Evolutionary conservation across 2,797 vertebrate genomes (phyloP), one percentile per base, ranked within the genome.

Genomic region (Peromyscus melanophrys): DNA sequence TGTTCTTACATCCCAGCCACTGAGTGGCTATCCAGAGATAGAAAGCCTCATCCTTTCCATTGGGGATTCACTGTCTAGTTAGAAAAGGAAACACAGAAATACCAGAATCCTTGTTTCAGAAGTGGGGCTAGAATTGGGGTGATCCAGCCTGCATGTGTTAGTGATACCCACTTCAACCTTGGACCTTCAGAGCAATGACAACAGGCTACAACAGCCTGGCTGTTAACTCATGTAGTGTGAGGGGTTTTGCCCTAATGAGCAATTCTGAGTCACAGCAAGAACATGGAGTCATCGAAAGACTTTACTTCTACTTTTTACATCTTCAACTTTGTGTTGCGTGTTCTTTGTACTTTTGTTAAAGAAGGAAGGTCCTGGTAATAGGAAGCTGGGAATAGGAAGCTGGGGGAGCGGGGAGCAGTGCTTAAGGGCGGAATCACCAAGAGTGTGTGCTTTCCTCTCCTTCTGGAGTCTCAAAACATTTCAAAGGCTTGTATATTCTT

Each of bases 1-100:
- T 4, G 2, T 37, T 85, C 55, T 55, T 16, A 1, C 1, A 27
- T 2, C 19, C 63, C 82, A 14, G 23, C 63, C 37, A 59, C 37
- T 52, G 21, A 91, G 55, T 46, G 40, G 31, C 21, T 94, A n/a
- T 29, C 89, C 52, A 6, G 23, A 3, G 37, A 40, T 3, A 11
- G 61, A 71, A 85, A 77, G 78, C n/a, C 7, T 31, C 83, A 69
- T 83, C 69, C 80, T 83, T 89, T 88, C 95, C 75, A 75, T 83
- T 59, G 92, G 89, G 87, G 87, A 96, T 94, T 90, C 69, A 90
- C 97, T 89, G 88, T 89, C 92, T 95, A 65, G 67, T 82, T 88
- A 80, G 78, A 37, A 89, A 90, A 89, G 84, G 75, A 89, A 93
- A 90, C 80, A 76, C 65, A 80, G 89, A 61, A 40, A 77, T 40